These are phyloP conservation scores for Brachionichthys hirsutus DNA, from an alignment of 2,113 vertebrate species.

Conservation along the genomic window DNA sequence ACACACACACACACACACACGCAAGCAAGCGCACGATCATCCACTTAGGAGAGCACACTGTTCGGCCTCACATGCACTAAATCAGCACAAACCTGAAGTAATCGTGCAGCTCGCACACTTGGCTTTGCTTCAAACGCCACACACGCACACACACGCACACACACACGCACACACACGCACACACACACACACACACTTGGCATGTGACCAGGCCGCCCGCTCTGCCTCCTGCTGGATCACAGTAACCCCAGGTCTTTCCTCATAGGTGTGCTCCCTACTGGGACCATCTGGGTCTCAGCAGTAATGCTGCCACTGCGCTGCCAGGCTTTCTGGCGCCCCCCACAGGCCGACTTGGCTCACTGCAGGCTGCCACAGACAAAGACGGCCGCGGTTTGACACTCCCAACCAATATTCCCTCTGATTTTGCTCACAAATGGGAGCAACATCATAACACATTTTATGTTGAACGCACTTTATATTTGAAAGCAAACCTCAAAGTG, in stretches of 20 bases:
- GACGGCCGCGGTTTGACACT: not conserved
- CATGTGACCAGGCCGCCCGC: slow-evolving; percentile 57
- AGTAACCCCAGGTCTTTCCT: slow-evolving; percentile 69
- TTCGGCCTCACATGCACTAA: slow-evolving; percentile 45
- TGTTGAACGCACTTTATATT: too few relatives aligned
- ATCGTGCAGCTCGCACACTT: slow-evolving; percentile 59
- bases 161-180: slow-evolving; percentile 37
- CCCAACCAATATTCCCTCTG: too few relatives aligned
- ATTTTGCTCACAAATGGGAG: too few relatives aligned
- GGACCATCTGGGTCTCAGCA: slow-evolving; percentile 69
- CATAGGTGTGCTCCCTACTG: slow-evolving; percentile 64
- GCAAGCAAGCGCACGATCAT: slow-evolving; percentile 46
- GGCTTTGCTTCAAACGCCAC: slow-evolving; percentile 45
- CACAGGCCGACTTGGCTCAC: slow-evolving; percentile 27
- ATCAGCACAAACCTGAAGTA: slow-evolving; percentile 33
- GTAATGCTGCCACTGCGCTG: slow-evolving; percentile 34
- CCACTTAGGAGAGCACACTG: slow-evolving; percentile 46
- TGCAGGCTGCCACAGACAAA: slow-evolving; percentile 31
- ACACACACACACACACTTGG: slow-evolving; percentile 63
- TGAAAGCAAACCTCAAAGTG: too few relatives aligned
- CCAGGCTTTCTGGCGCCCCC: slow-evolving; percentile 34
- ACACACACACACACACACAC: slow-evolving; percentile 12
- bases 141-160: slow-evolving; percentile 41
- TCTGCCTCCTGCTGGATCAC: slow-evolving; percentile 67
- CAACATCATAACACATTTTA: too few relatives aligned